These are phyloP conservation scores for Semaprochilodus insignis DNA, from an alignment of 2,797 vertebrate species.

Conservation along the genomic window DNA sequence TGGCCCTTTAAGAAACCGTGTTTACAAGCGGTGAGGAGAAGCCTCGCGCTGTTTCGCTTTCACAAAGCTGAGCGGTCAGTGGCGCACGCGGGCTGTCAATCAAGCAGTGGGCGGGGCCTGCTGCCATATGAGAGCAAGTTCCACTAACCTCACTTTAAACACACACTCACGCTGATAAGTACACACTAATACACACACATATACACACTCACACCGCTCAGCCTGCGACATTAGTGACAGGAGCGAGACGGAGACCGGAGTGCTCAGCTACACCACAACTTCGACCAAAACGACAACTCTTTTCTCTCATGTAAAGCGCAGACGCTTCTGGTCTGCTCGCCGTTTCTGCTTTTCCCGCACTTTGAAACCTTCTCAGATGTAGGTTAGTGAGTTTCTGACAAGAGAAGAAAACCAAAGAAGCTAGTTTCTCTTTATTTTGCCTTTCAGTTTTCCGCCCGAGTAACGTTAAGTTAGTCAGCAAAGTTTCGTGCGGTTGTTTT, in stretches of 20 bases:
- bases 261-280: constrained; percentile 59
- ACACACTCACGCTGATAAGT: constrained; percentile 45
- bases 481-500: constrained; percentile 36
- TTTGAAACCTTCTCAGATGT: constrained; percentile 42
- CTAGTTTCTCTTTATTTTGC: background rate
- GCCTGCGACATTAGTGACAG: constrained; percentile 71
- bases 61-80: constrained; percentile 69
- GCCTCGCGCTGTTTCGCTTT: constrained; percentile 58
- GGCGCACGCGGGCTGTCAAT: constrained; percentile 72
- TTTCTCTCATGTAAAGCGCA: constrained; percentile 12
- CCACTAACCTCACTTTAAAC: constrained; percentile 81
- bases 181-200: constrained; percentile 75
- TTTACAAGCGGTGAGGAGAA: constrained; percentile 66
- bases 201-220: constrained; percentile 70
- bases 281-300: constrained; percentile 8
- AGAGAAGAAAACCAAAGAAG: background rate
- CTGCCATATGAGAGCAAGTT: constrained; percentile 82
- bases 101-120: constrained; percentile 73
- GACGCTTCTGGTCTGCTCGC: background rate
- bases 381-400: constrained; percentile 30
- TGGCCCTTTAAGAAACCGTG: constrained; percentile 48
- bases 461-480: background rate
- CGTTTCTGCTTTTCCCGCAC: background rate
- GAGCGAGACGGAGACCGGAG: constrained; percentile 56
- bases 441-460: constrained; percentile 10